Conservation (phyloP, 2,113 vertebrate genomes). For the Rhabdornis inornatus region DNA sequence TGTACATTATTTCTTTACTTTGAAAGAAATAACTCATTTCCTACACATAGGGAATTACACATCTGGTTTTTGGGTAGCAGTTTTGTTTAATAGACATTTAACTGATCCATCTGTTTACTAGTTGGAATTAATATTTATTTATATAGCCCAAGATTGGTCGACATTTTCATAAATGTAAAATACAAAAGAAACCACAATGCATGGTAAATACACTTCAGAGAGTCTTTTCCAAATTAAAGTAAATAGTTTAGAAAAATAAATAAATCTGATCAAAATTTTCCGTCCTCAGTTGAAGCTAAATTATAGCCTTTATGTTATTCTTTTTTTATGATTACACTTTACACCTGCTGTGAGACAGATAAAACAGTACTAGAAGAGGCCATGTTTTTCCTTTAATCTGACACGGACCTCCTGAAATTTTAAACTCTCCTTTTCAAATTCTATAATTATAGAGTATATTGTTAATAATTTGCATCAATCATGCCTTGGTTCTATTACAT, state of each 20-base stretch:
- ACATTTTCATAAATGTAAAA: not conserved
- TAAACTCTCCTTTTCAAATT: not conserved
- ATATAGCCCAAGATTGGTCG: not conserved
- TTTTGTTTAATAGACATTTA: not conserved
- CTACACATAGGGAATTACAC: not conserved
- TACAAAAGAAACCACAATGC: not conserved
- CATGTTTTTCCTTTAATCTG: not conserved
- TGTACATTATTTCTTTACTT: not conserved
- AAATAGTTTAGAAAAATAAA: not conserved
- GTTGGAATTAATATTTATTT: not conserved
- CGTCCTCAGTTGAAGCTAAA: not conserved
- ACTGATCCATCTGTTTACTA: not conserved
- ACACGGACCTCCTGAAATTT: not conserved
- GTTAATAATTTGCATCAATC: not conserved
- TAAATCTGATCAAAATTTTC: not conserved
- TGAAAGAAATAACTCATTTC: not conserved
- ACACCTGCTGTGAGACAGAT: not conserved
- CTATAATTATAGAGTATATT: not conserved
- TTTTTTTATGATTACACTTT: not conserved
- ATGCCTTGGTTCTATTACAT: not conserved
- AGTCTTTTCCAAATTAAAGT: not conserved
- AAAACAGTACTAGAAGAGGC: not conserved
- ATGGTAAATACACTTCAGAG: not conserved
- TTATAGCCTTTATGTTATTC: not conserved
- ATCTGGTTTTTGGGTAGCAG: not conserved